Evolutionary conservation across 1,140 invertebrate genomes (phyloP), one percentile per base, ranked within the genome.

Genomic region (Bicyclus anynana): DNA sequence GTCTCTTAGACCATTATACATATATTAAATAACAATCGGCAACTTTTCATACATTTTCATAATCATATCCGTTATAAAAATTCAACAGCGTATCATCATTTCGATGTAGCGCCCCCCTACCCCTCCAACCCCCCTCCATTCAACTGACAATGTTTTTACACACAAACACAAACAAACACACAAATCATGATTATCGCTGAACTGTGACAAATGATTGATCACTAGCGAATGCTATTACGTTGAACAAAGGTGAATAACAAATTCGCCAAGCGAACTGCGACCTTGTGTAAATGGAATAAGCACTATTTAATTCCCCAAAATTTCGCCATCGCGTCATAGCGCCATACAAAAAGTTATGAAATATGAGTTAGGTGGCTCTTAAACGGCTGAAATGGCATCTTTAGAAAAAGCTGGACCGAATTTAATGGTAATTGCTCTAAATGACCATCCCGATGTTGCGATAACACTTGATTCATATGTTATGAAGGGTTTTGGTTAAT

Each of bases 171-270:
- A 62, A 69, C 66, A 52, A 64, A 75, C 67, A 67, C 72, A 77
- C 75, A 77, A 77, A 77, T 77, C 72, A 77, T 74, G 66, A 77
- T 77, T 75, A 77, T 74, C 67, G 62, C 47, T 57, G 61, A 64
- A 62, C 63, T 64, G 67, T 65, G 75, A 77, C 75, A 77, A 75
- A 75, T 77, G 75, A 77, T 77, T 70, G 72, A 77, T 77, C 65
- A 68, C 65, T 57, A 52, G 40, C 29, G 71, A 74, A 74, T 77
- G 61, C 66, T 67, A 69, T 74, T 73, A 74, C 53, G 53, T 38
- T 27, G 49, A 69, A 67, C 61, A 63, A 67, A 64, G 40, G 38
- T 48, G 46, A 59, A 59, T 57, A 59, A 29, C 12, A 14, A 49
- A 48, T 38, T 42, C 48, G 37, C 12, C 18, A 44, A 27, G 6